A percentile compares a stretch with the other conserved stretches of the same genome.
These are phyloP conservation scores for Nomada ferruginata DNA, from an alignment of 2,888 invertebrate species.

Conservation along the genomic window DNA sequence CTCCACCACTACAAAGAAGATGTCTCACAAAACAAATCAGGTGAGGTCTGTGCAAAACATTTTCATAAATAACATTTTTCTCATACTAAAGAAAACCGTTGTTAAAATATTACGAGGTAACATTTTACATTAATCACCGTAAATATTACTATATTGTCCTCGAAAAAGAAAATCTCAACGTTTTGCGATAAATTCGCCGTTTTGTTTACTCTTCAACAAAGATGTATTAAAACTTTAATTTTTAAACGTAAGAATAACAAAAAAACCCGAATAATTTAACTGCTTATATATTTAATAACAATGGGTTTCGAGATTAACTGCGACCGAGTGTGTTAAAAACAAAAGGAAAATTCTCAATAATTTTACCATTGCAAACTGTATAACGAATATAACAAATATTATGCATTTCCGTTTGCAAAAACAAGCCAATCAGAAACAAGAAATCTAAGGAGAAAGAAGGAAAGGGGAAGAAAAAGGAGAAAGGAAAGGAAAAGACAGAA, in stretches of 20 bases:
- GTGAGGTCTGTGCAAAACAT: slow-evolving; percentile 22
- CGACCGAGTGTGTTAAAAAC: no score
- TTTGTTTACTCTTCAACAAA: no score
- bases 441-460: slow-evolving; percentile 8
- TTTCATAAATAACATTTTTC: not conserved
- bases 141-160: not conserved
- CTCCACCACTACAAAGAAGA: not conserved
- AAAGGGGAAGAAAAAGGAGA: not conserved
- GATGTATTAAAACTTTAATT: not conserved
- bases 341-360: no score
- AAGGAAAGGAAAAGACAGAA: slow-evolving; percentile 3
- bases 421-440: slow-evolving; percentile 21
- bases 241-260: not conserved
- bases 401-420: not conserved
- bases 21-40: slow-evolving; percentile 35
- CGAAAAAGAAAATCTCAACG: no score
- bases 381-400: not conserved
- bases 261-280: no score
- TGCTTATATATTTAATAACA: no score
- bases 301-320: no score
- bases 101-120: not conserved
- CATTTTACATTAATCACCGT: not conserved
- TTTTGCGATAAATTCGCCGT: not conserved
- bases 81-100: no score
- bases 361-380: no score